These are phyloP conservation scores for Hippocampus barbouri DNA, from an alignment of 2,113 vertebrate species.

Conservation along the genomic window DNA sequence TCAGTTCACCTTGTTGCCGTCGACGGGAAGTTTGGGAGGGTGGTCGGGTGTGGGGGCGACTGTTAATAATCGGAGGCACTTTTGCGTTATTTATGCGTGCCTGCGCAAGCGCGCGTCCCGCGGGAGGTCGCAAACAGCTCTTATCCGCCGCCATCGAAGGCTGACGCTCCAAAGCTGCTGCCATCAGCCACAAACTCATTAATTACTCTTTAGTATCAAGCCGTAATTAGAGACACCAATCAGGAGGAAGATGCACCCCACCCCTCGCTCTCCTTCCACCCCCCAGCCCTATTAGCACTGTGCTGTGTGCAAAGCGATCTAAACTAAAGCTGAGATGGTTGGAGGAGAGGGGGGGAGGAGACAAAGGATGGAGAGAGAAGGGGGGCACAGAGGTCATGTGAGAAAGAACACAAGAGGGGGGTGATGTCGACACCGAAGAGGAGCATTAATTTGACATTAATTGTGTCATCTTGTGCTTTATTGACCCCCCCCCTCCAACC, in stretches of 20 bases:
- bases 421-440: conserved; percentile 45
- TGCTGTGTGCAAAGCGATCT: conserved; percentile 46
- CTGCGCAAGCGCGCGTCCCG: conserved; percentile 24
- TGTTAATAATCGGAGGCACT: conserved; percentile 14
- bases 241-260: conserved; percentile 29
- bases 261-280: conserved; percentile 17
- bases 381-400: conserved; percentile 27
- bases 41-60: background rate
- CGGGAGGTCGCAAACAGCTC: conserved; percentile 57
- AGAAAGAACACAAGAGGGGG: conserved; percentile 47
- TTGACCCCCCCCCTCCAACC: background rate
- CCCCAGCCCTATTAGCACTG: conserved; percentile 48
- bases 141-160: conserved; percentile 61
- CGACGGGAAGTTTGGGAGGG: background rate
- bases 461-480: conserved; percentile 60
- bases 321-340: conserved; percentile 53
- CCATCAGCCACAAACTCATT: conserved; percentile 71
- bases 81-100: conserved; percentile 23
- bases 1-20: conserved; percentile 16
- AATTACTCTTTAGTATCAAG: conserved; percentile 76
- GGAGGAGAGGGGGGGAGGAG: conserved; percentile 35
- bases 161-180: conserved; percentile 63
- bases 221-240: conserved; percentile 74
- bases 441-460: conserved; percentile 70
- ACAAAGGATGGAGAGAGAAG: conserved; percentile 15